phyloP scores from a whole-genome alignment of 2,113 vertebrate species.

The Hypomesus transpacificus region DNA sequence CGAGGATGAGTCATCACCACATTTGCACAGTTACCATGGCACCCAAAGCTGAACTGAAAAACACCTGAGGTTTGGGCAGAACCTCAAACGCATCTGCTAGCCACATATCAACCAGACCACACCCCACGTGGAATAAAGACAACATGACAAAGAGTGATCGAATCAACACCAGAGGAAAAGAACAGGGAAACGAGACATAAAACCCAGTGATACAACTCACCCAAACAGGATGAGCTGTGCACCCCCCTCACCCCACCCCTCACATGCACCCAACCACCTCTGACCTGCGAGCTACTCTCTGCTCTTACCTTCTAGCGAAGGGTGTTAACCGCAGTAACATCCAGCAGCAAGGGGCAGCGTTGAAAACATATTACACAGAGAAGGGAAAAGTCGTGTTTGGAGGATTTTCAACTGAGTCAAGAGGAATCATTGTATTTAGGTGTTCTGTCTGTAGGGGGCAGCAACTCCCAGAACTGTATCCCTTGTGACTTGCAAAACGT shows the following conservation, averaged over 20 bases:
- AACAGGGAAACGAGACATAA: no score
- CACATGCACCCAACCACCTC: slow-evolving; percentile 35
- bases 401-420: not conserved
- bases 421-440: not conserved
- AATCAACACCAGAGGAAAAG: no score
- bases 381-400: slow-evolving; percentile 44
- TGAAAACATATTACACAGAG: slow-evolving; percentile 49
- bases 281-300: slow-evolving; percentile 9
- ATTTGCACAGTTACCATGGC: slow-evolving; percentile 12
- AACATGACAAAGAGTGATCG: no score
- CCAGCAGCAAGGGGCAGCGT: slow-evolving; percentile 77
- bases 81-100: not conserved
- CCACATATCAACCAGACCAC: no score
- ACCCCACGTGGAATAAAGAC: no score
- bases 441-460: slow-evolving; percentile 40
- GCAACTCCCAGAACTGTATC: slow-evolving; percentile 23
- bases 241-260: not conserved
- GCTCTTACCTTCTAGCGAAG: slow-evolving; percentile 88
- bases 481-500: not conserved
- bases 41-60: slow-evolving; percentile 22
- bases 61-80: slow-evolving; percentile 7
- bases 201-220: not conserved
- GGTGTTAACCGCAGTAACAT: slow-evolving; percentile 72
- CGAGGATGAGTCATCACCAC: not conserved
- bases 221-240: not conserved